Evolutionary conservation across 1,140 invertebrate species (phyloP).

Genomic region (Nixonia krombeini): DNA sequence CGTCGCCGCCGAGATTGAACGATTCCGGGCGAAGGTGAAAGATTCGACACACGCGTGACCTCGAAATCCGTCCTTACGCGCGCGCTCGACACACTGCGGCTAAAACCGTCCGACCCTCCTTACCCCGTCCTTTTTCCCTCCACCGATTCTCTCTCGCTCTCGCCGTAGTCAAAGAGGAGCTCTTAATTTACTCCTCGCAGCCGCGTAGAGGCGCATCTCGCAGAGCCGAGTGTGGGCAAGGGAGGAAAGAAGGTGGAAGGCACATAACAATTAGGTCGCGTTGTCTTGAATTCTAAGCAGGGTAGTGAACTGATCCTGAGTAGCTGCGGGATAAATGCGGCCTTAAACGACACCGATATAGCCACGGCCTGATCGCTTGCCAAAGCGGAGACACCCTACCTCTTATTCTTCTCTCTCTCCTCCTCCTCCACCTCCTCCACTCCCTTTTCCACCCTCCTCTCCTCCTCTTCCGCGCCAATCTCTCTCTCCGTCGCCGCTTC

Average conservation of each 20-base stretch:
- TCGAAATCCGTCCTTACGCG: constrained; percentile 52
- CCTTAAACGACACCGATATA: constrained; percentile 71
- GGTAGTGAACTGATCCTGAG: constrained; percentile 68
- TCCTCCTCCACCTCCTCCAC: constrained; percentile 9
- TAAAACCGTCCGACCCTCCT: constrained; percentile 55
- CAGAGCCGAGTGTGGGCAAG: constrained; percentile 30
- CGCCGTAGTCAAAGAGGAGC: constrained; percentile 52
- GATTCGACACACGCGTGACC: constrained; percentile 8
- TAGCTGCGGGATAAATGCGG: constrained; percentile 65
- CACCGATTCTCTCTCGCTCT: constrained; percentile 35
- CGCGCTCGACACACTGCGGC: constrained; percentile 54
- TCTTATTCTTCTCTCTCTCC: constrained; percentile 16
- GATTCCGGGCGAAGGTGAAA: no score
- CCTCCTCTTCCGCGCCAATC: constrained; percentile 20
- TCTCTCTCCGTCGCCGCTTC: constrained; percentile 17
- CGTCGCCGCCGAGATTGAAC: no score
- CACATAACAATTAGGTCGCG: constrained; percentile 71
- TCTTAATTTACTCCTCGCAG: constrained; percentile 67
- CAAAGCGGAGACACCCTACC: constrained; percentile 52
- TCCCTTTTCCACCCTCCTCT: constrained; percentile 10
- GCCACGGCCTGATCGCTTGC: constrained; percentile 65
- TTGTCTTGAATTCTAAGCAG: constrained; percentile 72
- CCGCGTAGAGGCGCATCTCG: constrained; percentile 47
- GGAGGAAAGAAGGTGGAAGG: constrained; percentile 48
- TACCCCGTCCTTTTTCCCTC: constrained; percentile 28